Percentiles rank a stretch among this genome's conserved stretches.
phyloP scores from a whole-genome alignment of 2,888 invertebrate species.

The Syritta pipiens region DNA sequence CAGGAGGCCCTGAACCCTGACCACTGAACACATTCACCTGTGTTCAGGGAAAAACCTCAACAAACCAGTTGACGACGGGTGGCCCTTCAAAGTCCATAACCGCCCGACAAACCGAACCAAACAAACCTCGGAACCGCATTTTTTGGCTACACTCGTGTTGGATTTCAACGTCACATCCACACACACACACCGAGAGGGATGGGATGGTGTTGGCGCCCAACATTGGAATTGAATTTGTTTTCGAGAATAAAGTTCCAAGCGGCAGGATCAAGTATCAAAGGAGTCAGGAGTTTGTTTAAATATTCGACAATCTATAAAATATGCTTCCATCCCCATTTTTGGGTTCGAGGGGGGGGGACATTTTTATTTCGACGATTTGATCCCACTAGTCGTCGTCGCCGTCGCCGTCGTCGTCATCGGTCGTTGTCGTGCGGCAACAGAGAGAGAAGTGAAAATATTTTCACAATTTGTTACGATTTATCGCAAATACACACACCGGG shows the following conservation, averaged over 20 bases:
- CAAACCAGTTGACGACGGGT: background rate
- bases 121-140: constrained; percentile 30
- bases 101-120: constrained; percentile 12
- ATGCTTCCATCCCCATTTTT: constrained; percentile 1
- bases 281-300: constrained; percentile 51
- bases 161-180: too few species aligned
- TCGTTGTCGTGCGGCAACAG: background rate
- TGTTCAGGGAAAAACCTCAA: constrained; percentile 61
- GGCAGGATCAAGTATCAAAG: constrained; percentile 54
- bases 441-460: constrained; percentile 53
- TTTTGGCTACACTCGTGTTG: background rate
- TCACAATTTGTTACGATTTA: constrained; percentile 60
- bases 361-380: too few species aligned
- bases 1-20: constrained; percentile 27
- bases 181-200: background rate
- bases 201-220: too few species aligned
- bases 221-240: constrained; percentile 30
- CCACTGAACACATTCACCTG: constrained; percentile 60
- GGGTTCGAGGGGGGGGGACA: too few species aligned
- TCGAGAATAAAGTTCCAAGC: constrained; percentile 5
- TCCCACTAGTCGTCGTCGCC: background rate
- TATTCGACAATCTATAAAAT: constrained; percentile 53
- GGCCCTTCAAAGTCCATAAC: background rate
- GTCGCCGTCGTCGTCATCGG: background rate
- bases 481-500: constrained; percentile 7